Base-by-base conservation (phyloP, 2,797 vertebrate species). In the Myotis pilosus region DNA sequence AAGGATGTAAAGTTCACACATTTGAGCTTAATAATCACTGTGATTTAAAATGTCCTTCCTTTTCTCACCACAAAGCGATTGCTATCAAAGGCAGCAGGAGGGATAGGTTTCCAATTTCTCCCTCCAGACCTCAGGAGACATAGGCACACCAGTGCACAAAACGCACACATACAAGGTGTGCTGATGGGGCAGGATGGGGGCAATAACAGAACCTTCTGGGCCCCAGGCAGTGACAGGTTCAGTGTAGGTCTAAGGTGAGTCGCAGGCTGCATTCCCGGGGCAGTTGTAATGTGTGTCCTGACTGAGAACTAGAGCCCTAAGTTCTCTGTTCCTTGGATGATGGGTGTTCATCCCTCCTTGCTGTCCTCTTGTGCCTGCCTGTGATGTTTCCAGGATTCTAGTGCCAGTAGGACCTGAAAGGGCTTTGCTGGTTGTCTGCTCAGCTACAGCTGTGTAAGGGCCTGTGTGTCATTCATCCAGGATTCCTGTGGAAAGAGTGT, bases 1-100 rank as follows among this genome's bases (percentile, higher is more conserved):
- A 72, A 92, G 28, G 10, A 80, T 66, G 38, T 57, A 57, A 60
- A 66, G n/a, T 76, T 44, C 19, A 69, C 19, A 51, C 25, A 80
- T 47, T 90, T 30, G 1, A 76, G 44, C 55, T 80, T 91, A 91
- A 22, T 69, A 60, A 51, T 94, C 49, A 74, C 90, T 19, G 28
- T 23, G 19, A 44, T 64, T 94, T 80, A 86, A 80, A 82, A 55
- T 36, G 4, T 57, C 53, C 23, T 69, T 94, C 76, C 47, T 92
- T 89, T 96, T 85, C 53, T 87, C 22, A 87, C 72, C 69, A 78
- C 38, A 89, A 78, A 94, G 55, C 9, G 81, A 4, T 60, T 90
- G 71, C 55, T 49, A 6, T 41, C 89, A 81, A 78, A 92, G 79
- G 60, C 62, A 92, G 51, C 69, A 41, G 38, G 38, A 87, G 19